These are phyloP conservation scores for Oncorhynchus mykiss DNA, from an alignment of 2,113 vertebrate species.

Conservation along the genomic window DNA sequence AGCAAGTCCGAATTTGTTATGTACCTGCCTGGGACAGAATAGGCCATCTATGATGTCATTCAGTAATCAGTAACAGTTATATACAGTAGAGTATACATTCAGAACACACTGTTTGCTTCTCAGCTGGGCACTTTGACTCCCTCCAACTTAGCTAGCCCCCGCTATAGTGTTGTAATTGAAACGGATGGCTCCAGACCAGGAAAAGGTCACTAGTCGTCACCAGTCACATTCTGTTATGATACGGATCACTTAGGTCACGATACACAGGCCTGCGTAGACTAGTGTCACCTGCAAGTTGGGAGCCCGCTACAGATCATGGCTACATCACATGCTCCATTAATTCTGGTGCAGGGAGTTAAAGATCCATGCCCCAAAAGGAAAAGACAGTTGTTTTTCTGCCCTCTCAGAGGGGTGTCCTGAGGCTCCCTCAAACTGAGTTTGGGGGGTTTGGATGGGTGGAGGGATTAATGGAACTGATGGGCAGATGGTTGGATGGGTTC, in stretches of 20 bases:
- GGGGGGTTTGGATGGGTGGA: too few species aligned
- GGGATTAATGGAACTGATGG: background rate
- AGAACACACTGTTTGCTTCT: constrained; percentile 4
- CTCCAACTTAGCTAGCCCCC: constrained; percentile 22
- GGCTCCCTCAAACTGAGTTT: constrained; percentile 21
- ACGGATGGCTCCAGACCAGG: constrained; percentile 63
- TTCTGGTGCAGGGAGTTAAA: constrained; percentile 56
- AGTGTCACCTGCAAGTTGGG: constrained; percentile 63
- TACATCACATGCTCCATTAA: constrained; percentile 71
- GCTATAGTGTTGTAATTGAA: constrained; percentile 59
- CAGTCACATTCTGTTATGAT: constrained; percentile 73
- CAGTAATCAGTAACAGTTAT: constrained; percentile 18
- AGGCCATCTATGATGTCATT: background rate
- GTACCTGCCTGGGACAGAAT: too few species aligned
- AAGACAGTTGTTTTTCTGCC: constrained; percentile 52
- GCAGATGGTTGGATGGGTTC: constrained; percentile 14
- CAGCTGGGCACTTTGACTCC: constrained; percentile 1
- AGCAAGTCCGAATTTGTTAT: background rate
- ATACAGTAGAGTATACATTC: constrained; percentile 14
- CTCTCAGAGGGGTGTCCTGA: constrained; percentile 34
- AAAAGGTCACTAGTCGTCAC: constrained; percentile 76
- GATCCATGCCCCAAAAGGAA: constrained; percentile 35
- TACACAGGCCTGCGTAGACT: constrained; percentile 29
- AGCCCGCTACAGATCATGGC: constrained; percentile 63
- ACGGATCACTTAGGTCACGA: constrained; percentile 62